Percentiles rank a stretch among this genome's conserved stretches.
phyloP scores from a whole-genome alignment of 2,113 vertebrate species.

The Carassius auratus region DNA sequence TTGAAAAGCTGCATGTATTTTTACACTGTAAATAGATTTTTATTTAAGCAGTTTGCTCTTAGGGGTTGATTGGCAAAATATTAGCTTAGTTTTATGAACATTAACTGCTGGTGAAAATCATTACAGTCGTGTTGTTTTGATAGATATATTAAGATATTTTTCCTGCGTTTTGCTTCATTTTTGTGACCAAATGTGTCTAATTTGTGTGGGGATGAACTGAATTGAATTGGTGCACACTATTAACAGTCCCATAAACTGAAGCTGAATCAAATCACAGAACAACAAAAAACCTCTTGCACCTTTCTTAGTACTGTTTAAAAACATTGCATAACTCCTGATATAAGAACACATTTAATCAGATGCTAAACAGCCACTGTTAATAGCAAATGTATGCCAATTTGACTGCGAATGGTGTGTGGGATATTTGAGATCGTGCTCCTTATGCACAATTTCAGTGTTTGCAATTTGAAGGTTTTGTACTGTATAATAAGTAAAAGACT shows the following conservation, averaged over 20 bases:
- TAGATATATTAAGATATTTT: neutral
- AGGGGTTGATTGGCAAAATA: neutral
- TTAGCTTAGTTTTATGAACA: constrained; percentile 13
- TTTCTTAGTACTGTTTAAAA: neutral
- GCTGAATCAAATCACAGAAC: neutral
- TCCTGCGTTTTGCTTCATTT: neutral
- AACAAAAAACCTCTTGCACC: neutral
- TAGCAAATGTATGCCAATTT: neutral
- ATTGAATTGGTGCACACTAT: neutral
- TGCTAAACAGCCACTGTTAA: neutral
- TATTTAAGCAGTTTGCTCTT: constrained; percentile 43
- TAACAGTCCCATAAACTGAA: neutral
- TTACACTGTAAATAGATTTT: constrained; percentile 51
- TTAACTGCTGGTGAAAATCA: constrained; percentile 22
- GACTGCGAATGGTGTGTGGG: neutral
- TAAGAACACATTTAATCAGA: neutral
- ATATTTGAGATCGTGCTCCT: neutral
- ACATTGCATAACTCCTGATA: too few relatives aligned
- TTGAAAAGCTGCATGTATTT: constrained; percentile 1
- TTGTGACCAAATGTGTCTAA: constrained; percentile 33
- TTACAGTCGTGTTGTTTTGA: neutral
- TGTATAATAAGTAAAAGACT: neutral
- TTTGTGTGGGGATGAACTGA: neutral
- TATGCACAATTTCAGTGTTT: constrained; percentile 1
- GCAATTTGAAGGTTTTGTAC: constrained; percentile 2